Evolutionary conservation across 1,140 invertebrate species (phyloP), one percentile per base, ranked within the genome.

Genomic region (Drosophila kepulauana): DNA sequence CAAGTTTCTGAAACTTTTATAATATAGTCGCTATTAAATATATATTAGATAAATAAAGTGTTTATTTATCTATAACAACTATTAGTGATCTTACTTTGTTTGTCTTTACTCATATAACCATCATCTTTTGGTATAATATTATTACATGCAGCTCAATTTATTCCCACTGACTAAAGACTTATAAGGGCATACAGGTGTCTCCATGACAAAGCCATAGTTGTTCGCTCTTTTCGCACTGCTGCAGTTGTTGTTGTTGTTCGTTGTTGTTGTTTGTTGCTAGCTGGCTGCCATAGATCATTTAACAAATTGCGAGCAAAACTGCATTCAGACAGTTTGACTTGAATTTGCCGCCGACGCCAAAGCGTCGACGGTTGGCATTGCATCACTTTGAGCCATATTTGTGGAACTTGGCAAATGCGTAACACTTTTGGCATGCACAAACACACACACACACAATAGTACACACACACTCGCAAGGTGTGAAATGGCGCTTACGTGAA

Each of bases 301-400:
- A 75, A 56, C 63, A 43, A 79, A 78, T 61, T 65, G 79, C 69
- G 58, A 51, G 51, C 38, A 81, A 73, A 82, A 68, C 58, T 82
- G 67, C 75, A 79, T 65, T 69, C 73, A 77, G 56, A 56, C 61
- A 54, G 65, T 46, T 51, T 66, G 59, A 74, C 75, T 59, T 70
- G 79, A 65, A 67, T 75, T 78, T 79, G 67, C 49, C 30, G 68
- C 49, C 33, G 68, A 28, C 25, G 35, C 57, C 57, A 56, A 46
- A 51, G 64, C 41, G 15, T 15, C 48, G 46, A 6, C 25, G 62
- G 30, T 41, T 54, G 56, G 65, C 65, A 86, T 86, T 86, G 82
- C 82, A 82, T 87, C 82, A 87, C 69, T 54, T 75, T 25, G 28
- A 49, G 66, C 63, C 63, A 72, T 69, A 69, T 75, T 66, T 48